Percentiles rank a stretch among this genome's conserved stretches.
These are phyloP conservation scores for Valencia hispanica DNA, from an alignment of 2,797 vertebrate genomes.

Conservation along the genomic window DNA sequence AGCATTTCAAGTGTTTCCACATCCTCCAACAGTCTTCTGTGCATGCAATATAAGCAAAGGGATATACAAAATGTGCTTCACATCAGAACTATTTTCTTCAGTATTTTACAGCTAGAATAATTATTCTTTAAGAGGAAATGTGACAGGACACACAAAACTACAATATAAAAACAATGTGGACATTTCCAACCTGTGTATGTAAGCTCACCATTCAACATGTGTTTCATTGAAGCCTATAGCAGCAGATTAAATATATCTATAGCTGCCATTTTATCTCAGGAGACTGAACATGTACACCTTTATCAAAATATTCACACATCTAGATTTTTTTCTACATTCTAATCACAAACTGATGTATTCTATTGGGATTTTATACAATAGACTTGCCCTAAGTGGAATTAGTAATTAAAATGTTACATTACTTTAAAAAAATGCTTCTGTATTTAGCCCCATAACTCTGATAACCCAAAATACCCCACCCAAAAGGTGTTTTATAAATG, in stretches of 20 bases:
- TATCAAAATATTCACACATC: background rate
- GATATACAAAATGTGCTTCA: background rate
- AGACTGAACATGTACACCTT: background rate
- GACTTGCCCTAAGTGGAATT: background rate
- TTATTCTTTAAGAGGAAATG: background rate
- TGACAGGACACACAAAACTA: background rate
- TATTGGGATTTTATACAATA: background rate
- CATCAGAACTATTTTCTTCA: slow-evolving; percentile 14
- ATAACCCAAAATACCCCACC: background rate
- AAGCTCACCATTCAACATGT: background rate
- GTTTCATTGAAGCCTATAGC: background rate
- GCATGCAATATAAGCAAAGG: slow-evolving; percentile 1
- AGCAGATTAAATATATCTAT: background rate
- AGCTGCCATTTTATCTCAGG: background rate
- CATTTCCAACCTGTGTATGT: background rate
- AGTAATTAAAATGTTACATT: background rate
- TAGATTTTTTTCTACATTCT: background rate
- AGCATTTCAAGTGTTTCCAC: slow-evolving; percentile 78
- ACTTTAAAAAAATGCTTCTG: background rate
- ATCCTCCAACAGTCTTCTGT: slow-evolving; percentile 83
- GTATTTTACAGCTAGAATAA: background rate
- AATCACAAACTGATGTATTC: background rate
- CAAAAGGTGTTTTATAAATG: background rate
- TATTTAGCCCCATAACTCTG: too few species aligned
- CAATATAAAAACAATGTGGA: background rate